phyloP scores from a whole-genome alignment of 1,140 invertebrate genomes.

The Myzus persicae region DNA sequence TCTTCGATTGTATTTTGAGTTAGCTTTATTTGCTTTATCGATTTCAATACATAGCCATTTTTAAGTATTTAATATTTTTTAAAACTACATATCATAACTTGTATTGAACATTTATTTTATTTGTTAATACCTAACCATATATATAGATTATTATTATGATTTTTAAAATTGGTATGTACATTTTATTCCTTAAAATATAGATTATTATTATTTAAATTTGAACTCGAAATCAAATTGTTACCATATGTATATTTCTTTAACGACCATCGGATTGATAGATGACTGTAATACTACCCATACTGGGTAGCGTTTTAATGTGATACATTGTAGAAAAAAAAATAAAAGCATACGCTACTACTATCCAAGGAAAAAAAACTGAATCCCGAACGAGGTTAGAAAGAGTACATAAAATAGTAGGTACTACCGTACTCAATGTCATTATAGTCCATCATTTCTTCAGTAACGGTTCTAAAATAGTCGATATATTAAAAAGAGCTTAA shows the following conservation, averaged over 20 bases:
- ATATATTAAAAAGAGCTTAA: constrained; percentile 2
- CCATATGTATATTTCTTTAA: background rate
- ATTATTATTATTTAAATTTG: background rate
- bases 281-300: background rate
- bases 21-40: too few species aligned
- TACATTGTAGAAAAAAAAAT: background rate
- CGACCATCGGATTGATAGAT: background rate
- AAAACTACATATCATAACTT: background rate
- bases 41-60: too few species aligned
- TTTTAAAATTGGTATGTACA: too few species aligned
- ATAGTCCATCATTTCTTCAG: background rate
- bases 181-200: too few species aligned
- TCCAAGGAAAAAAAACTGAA: background rate
- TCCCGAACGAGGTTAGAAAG: background rate
- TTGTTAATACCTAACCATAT: too few species aligned
- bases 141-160: too few species aligned
- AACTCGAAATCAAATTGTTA: background rate
- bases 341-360: background rate
- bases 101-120: background rate
- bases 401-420: background rate
- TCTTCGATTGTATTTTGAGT: too few species aligned
- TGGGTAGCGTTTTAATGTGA: background rate
- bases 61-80: background rate
- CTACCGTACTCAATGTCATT: constrained; percentile 10
- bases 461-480: background rate